Evolutionary conservation across 2,113 vertebrate genomes (phyloP).

Genomic region (Grallaria varia): DNA sequence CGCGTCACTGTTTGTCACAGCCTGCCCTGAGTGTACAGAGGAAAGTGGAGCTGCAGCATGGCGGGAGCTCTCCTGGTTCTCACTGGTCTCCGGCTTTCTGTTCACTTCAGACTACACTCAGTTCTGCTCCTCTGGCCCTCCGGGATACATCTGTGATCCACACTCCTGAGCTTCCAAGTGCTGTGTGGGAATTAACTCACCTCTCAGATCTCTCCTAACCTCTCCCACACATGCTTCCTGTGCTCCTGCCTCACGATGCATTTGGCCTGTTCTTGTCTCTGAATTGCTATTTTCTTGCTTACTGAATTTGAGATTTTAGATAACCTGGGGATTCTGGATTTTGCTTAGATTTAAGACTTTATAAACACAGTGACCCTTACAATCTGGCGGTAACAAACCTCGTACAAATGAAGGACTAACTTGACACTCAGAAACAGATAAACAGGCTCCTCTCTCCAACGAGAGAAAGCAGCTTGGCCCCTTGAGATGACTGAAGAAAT

Average conservation of each 20-base stretch:
- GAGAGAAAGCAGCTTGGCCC: not conserved
- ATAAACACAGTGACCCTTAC: not conserved
- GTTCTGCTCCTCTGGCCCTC: not conserved
- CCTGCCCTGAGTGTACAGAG: not conserved
- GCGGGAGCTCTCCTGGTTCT: not conserved
- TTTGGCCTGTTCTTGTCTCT: not conserved
- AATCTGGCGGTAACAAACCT: not conserved
- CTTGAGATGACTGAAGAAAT: not conserved
- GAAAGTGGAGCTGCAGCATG: not conserved
- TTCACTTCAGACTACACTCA: not conserved
- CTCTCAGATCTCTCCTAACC: not conserved
- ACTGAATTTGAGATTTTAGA: not conserved
- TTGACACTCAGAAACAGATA: not conserved
- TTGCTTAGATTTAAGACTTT: not conserved
- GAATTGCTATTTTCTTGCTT: not conserved
- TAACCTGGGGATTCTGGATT: not conserved
- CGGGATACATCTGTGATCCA: not conserved
- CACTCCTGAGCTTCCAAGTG: not conserved
- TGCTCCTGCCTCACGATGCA: not conserved
- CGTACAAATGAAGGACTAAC: not conserved
- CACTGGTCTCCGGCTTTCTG: not conserved
- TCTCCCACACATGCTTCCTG: not conserved
- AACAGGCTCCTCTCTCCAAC: not conserved
- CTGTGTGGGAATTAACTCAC: not conserved
- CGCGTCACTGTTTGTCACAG: slow-evolving; percentile 54